Evolutionary conservation across 1,140 invertebrate genomes (phyloP).

Genomic region (Calephelis virginiensis): DNA sequence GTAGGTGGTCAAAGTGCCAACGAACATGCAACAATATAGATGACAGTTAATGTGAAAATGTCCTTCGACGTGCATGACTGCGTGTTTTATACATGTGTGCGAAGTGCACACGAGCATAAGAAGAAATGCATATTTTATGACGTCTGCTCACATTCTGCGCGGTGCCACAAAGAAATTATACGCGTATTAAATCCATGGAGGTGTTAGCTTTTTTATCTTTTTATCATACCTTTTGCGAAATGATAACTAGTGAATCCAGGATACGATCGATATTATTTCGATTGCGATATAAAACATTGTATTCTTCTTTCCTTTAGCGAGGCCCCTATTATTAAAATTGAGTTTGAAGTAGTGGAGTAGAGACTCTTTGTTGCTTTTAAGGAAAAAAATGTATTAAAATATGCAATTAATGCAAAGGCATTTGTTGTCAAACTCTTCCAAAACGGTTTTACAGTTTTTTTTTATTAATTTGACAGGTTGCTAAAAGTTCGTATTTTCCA

Average conservation of each 20-base stretch:
- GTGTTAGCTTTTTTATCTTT: slow-evolving; percentile 61
- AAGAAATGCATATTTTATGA: slow-evolving; percentile 77
- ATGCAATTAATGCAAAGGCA: too few species aligned
- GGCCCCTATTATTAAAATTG: background rate
- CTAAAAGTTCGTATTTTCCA: too few species aligned
- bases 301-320: background rate
- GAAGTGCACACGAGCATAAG: slow-evolving; percentile 48
- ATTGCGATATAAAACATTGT: slow-evolving; percentile 1
- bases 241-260: slow-evolving; percentile 34
- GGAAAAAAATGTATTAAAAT: too few species aligned
- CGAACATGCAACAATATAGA: background rate
- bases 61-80: slow-evolving; percentile 25
- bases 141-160: slow-evolving; percentile 72
- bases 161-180: slow-evolving; percentile 78
- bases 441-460: too few species aligned
- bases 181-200: slow-evolving; percentile 74
- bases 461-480: too few species aligned
- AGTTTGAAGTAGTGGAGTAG: slow-evolving; percentile 18
- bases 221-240: slow-evolving; percentile 36
- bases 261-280: slow-evolving; percentile 23
- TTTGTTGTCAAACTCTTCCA: too few species aligned
- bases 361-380: too few species aligned
- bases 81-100: slow-evolving; percentile 27
- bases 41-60: slow-evolving; percentile 17
- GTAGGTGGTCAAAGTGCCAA: too few species aligned